Evolutionary conservation across 2,888 invertebrate genomes (phyloP).

Genomic region (Encarsia formosa): DNA sequence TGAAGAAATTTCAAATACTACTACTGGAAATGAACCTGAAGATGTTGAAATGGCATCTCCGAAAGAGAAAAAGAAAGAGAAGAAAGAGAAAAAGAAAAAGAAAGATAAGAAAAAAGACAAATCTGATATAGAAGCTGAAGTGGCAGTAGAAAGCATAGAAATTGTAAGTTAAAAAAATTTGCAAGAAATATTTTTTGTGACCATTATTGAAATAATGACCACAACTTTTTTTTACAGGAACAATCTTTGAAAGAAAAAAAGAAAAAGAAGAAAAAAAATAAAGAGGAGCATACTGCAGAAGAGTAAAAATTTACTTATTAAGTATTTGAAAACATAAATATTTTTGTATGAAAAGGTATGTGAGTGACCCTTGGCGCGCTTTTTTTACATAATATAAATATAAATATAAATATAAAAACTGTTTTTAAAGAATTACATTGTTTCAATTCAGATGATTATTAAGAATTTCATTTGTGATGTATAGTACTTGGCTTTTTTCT

Average conservation of each 20-base stretch:
- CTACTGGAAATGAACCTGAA: conserved; percentile 53
- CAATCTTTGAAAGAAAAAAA: conserved; percentile 60
- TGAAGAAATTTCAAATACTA: conserved; percentile 59
- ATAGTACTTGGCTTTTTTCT: conserved; percentile 11
- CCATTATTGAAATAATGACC: conserved; percentile 4
- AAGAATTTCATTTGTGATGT: conserved; percentile 11
- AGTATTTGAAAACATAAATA: conserved; percentile 10
- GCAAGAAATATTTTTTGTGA: conserved; percentile 5
- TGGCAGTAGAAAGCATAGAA: conserved; percentile 37
- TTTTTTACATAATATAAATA: conserved; percentile 5
- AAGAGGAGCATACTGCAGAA: conserved; percentile 55
- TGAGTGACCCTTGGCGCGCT: conserved; percentile 8
- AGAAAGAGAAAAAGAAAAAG: conserved; percentile 49
- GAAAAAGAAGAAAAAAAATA: conserved; percentile 75
- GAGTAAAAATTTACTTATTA: conserved; percentile 9
- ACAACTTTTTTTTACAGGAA: conserved; percentile 41
- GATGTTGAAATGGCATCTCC: conserved; percentile 48
- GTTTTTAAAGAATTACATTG: conserved; percentile 14
- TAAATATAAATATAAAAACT: no score
- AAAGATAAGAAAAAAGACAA: conserved; percentile 41
- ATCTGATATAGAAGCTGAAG: conserved; percentile 41
- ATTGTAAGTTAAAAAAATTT: background rate
- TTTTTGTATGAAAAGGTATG: conserved; percentile 16
- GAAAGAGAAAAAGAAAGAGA: conserved; percentile 46
- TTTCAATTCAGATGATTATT: conserved; percentile 3